phyloP scores from a whole-genome alignment of 2,888 invertebrate species.

The Arctia plantaginis region DNA sequence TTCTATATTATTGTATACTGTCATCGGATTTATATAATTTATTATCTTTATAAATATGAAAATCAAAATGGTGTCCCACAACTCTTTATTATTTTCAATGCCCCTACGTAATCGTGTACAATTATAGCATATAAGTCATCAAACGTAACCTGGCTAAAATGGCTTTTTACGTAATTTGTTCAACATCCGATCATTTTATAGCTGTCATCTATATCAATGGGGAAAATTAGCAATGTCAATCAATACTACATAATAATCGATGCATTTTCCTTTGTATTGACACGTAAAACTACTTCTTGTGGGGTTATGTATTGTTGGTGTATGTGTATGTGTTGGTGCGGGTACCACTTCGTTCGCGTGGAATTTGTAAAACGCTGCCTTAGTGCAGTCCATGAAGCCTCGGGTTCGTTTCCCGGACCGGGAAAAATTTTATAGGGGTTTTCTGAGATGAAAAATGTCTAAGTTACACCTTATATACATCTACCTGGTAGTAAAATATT shows the following conservation, averaged over 20 bases:
- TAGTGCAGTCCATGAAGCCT: too few species aligned
- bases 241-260: background rate
- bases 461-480: too few species aligned
- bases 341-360: too few species aligned
- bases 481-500: too few species aligned
- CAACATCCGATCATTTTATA: conserved; percentile 1
- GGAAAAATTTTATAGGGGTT: too few species aligned
- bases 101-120: conserved; percentile 6
- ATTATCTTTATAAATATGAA: background rate
- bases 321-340: too few species aligned
- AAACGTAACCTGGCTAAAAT: conserved; percentile 2
- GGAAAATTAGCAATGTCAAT: background rate
- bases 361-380: too few species aligned
- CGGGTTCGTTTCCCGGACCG: too few species aligned
- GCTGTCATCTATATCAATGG: background rate
- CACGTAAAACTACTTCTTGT: background rate
- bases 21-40: background rate
- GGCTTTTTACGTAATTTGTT: conserved; percentile 1
- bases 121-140: conserved; percentile 10
- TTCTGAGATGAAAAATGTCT: too few species aligned
- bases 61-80: background rate
- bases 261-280: background rate
- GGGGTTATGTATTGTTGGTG: background rate
- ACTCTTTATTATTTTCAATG: background rate
- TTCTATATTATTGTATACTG: background rate